Evolutionary conservation across 2,113 vertebrate genomes (phyloP), one percentile per base, ranked within the genome.

Genomic region (Cebidichthys violaceus): DNA sequence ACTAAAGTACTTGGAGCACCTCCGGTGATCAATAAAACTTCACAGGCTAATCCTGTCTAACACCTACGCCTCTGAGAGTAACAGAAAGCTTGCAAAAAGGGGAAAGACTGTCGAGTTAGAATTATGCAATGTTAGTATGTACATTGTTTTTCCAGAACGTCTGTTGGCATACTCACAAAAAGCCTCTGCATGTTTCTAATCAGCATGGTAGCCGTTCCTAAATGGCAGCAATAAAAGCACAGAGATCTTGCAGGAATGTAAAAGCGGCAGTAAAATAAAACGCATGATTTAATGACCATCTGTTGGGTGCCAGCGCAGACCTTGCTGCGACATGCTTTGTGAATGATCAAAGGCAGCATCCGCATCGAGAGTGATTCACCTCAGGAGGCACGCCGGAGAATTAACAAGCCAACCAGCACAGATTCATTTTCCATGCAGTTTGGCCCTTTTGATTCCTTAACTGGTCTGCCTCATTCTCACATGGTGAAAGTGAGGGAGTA

Each of bases 251-350:
- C 89, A 89, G 89, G 86, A 88, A 87, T 87, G 71, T 93, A 93
- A 91, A 91, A 84, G 67, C 88, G 79, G 70, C 89, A 91, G 90
- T 94, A 95, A 95, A 93, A 95, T 94, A 91, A 93, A 94, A 94
- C 39, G 88, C 90, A 75, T 80, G 90, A 94, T 95, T 95, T 95
- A 95, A 94, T 93, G 88, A 88, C 94, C 94, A 94, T 94, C 94
- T 95, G 94, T 86, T 90, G 86, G 90, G 88, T 88, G 90, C 91
- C 45, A 84, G 78, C 70, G 90, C 89, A 82, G 90, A 90, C 92
- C 91, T 88, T 39, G 83, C 75, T 71, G 87, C 89, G 79, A 93
- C 90, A 85, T 81, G 91, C 86, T 92, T 88, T 90, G 73, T 92
- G 92, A 83, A 85, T 82, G 90, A 93, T 95, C 93, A 94, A 95